These are phyloP conservation scores for Collichthys lucidus DNA, from an alignment of 2,113 vertebrate genomes.

Conservation along the genomic window DNA sequence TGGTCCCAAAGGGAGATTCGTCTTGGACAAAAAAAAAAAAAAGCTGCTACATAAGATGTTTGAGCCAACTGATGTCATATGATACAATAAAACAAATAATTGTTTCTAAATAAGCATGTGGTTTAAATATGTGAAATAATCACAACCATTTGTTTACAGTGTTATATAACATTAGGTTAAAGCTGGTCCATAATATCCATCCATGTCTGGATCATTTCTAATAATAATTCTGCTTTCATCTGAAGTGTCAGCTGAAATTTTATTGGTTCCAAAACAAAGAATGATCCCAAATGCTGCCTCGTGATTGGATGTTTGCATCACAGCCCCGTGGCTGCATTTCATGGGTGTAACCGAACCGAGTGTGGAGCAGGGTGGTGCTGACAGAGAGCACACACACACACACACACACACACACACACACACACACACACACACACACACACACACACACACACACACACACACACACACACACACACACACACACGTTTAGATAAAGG, in stretches of 20 bases:
- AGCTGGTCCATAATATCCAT: neutral
- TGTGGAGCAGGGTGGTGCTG: neutral
- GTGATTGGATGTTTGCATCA: neutral
- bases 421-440: no score
- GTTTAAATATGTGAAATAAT: slow-evolving; percentile 15
- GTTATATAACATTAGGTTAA: neutral
- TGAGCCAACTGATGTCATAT: neutral
- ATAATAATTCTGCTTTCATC: neutral
- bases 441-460: no score
- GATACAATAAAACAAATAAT: neutral
- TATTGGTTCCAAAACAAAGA: neutral
- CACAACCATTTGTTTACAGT: neutral
- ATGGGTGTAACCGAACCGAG: neutral
- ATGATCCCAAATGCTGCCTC: neutral
- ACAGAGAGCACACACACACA: neutral
- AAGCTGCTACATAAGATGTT: neutral
- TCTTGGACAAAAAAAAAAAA: no score
- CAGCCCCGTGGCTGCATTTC: neutral
- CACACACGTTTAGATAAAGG: neutral
- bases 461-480: no score
- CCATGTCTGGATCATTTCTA: slow-evolving; percentile 4
- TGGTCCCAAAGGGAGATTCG: no score
- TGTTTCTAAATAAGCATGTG: neutral
- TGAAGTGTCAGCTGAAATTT: neutral
- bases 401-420: no score